Evolutionary conservation across 2,888 invertebrate genomes (phyloP).

Genomic region (Lithophane socia): DNA sequence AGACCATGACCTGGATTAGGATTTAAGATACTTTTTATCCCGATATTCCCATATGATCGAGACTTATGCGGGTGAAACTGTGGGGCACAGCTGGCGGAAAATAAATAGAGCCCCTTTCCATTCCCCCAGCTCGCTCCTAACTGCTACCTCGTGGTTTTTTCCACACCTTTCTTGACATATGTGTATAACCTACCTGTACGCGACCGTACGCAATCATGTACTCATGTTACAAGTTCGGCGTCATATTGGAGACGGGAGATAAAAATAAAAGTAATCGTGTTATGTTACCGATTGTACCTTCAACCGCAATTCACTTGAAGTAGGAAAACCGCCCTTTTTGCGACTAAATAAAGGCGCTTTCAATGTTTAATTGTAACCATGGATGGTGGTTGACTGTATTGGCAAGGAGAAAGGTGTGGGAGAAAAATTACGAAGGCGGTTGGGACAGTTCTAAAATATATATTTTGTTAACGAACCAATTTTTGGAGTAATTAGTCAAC

Average conservation of each 20-base stretch:
- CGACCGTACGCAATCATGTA: constrained; percentile 36
- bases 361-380: not conserved
- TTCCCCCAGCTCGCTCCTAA: not conserved
- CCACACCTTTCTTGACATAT: constrained; percentile 14
- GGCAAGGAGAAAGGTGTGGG: constrained; percentile 18
- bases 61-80: no score
- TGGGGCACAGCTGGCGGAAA: no score
- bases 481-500: no score
- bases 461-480: not conserved
- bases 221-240: constrained; percentile 61
- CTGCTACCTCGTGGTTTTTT: constrained; percentile 26
- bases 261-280: constrained; percentile 61
- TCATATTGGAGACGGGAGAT: constrained; percentile 56
- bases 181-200: constrained; percentile 14
- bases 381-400: not conserved
- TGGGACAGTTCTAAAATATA: not conserved
- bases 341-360: not conserved
- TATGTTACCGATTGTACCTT: constrained; percentile 63
- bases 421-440: not conserved
- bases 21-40: no score
- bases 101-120: not conserved
- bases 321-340: not conserved
- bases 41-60: no score
- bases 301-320: not conserved
- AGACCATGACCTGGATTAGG: no score